These are phyloP conservation scores for Phyllopteryx taeniolatus DNA, from an alignment of 2,113 vertebrate species.

Conservation along the genomic window DNA sequence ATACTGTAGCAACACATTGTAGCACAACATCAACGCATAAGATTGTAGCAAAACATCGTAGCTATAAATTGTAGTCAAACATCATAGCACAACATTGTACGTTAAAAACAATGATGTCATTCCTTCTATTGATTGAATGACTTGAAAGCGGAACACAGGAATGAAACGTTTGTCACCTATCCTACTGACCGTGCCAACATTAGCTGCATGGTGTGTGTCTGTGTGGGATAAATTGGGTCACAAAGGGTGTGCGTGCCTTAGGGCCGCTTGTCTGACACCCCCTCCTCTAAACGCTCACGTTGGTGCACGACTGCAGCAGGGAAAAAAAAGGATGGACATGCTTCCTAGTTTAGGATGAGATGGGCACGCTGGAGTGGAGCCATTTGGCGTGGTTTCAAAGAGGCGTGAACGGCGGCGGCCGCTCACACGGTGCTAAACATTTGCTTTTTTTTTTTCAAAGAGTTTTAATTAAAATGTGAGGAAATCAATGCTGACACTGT, in stretches of 20 bases:
- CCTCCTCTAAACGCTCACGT: conserved; percentile 51
- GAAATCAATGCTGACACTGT: conserved; percentile 7
- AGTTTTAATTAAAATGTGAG: conserved; percentile 9
- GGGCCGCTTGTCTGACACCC: conserved; percentile 57
- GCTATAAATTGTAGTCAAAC: too few relatives aligned
- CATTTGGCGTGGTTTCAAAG: conserved; percentile 61
- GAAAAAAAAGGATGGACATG: conserved; percentile 35
- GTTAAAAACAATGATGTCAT: neutral
- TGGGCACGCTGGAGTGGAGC: conserved; percentile 43
- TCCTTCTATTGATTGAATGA: neutral
- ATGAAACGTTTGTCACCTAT: conserved; percentile 26
- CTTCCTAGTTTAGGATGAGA: conserved; percentile 51
- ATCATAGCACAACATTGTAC: too few relatives aligned
- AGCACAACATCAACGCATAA: too few relatives aligned
- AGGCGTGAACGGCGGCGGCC: conserved; percentile 19
- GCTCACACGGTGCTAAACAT: conserved; percentile 7
- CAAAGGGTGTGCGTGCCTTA: conserved; percentile 40
- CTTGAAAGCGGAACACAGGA: neutral
- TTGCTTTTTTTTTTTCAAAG: neutral
- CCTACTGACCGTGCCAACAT: conserved; percentile 24
- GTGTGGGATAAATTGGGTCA: conserved; percentile 54
- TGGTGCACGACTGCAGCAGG: conserved; percentile 35
- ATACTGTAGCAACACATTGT: too few relatives aligned
- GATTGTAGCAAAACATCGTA: too few relatives aligned
- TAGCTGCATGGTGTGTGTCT: conserved; percentile 6